Percentiles rank a stretch among this genome's conserved stretches.
Conservation (phyloP, 2,888 invertebrate genomes). For the Drosophila vallismaia region DNA sequence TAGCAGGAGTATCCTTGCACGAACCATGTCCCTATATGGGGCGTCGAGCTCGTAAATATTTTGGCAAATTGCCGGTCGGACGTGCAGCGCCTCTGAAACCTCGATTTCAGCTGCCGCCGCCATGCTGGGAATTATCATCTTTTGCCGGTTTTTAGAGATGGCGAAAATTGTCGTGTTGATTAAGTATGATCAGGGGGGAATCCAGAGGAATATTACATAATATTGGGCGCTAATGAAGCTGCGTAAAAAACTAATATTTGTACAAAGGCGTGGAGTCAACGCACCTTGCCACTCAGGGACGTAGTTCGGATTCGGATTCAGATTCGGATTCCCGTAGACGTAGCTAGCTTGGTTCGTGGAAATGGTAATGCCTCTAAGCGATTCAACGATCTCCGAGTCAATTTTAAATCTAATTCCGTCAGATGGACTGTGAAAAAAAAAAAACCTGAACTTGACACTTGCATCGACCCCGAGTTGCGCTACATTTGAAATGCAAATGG, state of each 20-base stretch:
- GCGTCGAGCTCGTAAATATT: constrained; percentile 72
- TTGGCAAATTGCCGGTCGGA: constrained; percentile 68
- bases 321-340: neutral
- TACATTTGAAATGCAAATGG: constrained; percentile 39
- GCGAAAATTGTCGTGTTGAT: constrained; percentile 59
- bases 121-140: constrained; percentile 34
- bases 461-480: constrained; percentile 5
- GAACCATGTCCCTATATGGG: constrained; percentile 50
- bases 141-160: constrained; percentile 38
- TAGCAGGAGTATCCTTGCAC: constrained; percentile 39
- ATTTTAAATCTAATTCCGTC: constrained; percentile 26
- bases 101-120: neutral
- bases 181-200: constrained; percentile 32
- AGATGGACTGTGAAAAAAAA: constrained; percentile 3
- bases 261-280: constrained; percentile 26
- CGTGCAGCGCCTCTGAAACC: constrained; percentile 60
- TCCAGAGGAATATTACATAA: constrained; percentile 26
- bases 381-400: constrained; percentile 22
- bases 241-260: constrained; percentile 33
- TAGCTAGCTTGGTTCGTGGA: neutral
- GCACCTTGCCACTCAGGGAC: constrained; percentile 14
- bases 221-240: constrained; percentile 60
- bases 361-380: neutral
- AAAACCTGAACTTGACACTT: constrained; percentile 29
- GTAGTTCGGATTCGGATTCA: neutral